Conservation (phyloP, 2,113 vertebrate species). For the Cygnus atratus region DNA sequence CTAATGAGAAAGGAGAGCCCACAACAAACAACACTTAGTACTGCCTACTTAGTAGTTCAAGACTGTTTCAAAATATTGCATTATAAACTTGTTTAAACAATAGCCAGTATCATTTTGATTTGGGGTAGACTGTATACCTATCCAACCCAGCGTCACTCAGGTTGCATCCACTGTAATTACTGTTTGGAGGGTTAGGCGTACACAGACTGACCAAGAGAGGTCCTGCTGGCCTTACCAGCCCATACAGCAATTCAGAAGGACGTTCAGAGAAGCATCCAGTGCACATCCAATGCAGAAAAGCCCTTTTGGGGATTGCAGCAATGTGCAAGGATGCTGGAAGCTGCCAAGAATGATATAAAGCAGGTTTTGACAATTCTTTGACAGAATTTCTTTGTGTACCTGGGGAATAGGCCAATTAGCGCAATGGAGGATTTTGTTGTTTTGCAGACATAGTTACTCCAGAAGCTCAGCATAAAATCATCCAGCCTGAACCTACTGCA, state of each 20-base stretch:
- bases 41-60: neutral
- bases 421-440: fast-evolving
- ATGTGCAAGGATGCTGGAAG: neutral
- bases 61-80: neutral
- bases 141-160: neutral
- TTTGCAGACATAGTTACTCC: neutral
- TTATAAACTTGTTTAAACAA: neutral
- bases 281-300: neutral
- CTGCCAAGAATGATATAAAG: neutral
- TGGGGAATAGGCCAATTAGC: neutral
- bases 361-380: neutral
- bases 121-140: neutral
- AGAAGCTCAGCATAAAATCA: neutral
- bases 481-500: neutral
- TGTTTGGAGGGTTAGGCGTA: neutral
- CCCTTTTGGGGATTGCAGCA: neutral
- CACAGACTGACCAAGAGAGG: fast-evolving
- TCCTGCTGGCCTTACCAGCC: neutral
- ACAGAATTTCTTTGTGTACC: neutral
- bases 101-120: neutral
- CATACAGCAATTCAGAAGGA: neutral
- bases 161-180: neutral
- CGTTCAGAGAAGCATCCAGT: neutral
- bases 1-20: neutral
- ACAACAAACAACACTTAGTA: neutral